Evolutionary conservation across 2,113 vertebrate species (phyloP), one percentile per base, ranked within the genome.

Genomic region (Gallinago media): DNA sequence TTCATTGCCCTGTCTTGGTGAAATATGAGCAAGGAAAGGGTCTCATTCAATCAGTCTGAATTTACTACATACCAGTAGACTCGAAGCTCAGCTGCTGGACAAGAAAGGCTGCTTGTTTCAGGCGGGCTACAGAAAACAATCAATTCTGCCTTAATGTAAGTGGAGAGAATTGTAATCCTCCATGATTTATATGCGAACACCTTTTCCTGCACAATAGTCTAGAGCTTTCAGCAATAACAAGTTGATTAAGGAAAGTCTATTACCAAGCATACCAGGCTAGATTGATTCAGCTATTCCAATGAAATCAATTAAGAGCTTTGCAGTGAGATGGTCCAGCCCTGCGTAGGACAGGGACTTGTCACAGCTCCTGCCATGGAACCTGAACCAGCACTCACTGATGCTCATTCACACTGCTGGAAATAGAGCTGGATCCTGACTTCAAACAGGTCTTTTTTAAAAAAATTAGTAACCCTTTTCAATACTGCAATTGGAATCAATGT

Each of bases 101-200:
- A 92, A 90, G 78, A 92, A 97, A 97, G 80, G 88, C 81, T 95
- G 84, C 85, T 93, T 93, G 75, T 91, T 97, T 96, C 80, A 58
- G 91, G 84, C 25, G 5, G 72, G 84, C 90, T 90, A 42, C 31
- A 71, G 67, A 68, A 92, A 85, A 61, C 44, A 68, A 92, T 77
- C 59, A 56, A 85, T 81, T 92, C 46, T 80, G 49, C 88, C 94
- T 88, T 93, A 71, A 97, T 80, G 77, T 54, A 88, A 95, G 79
- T 29, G 77, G 73, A 96, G 83, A 93, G 91, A 86, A 81, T 66
- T 61, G 47, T 93, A 96, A 97, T 94, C 92, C 93, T 91, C 94
- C 55, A 15, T 74, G 84, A 96, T 96, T 90, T 93, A 96, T 93
- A 91, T 85, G 88, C 29, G 54, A 86, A 83, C 76, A 49, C 54